A percentile compares a stretch with the other conserved stretches of the same genome.
phyloP scores from a whole-genome alignment of 2,888 invertebrate species.

The Microchrysa polita region DNA sequence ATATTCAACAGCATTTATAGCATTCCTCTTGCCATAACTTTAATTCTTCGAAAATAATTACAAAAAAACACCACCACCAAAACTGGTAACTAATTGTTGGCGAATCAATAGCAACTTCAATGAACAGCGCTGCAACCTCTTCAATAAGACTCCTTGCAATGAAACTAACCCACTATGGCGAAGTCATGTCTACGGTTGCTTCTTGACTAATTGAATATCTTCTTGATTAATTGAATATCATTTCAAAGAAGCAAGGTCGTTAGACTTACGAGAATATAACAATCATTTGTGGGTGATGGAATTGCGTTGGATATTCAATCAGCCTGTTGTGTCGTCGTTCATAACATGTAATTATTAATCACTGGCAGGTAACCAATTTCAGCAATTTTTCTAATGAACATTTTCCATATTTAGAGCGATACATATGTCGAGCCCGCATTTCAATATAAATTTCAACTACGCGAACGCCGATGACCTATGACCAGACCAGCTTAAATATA shows the following conservation, averaged over 20 bases:
- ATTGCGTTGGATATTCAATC: conserved; percentile 20
- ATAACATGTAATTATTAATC: not conserved
- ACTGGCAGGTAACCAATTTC: conserved; percentile 21
- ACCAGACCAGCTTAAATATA: too few species aligned
- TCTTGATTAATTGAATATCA: not conserved
- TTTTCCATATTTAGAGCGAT: not conserved
- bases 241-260: conserved; percentile 1
- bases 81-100: too few species aligned
- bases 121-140: too few species aligned
- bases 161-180: conserved; percentile 35
- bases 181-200: conserved; percentile 14
- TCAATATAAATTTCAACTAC: not conserved
- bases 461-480: conserved; percentile 25
- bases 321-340: not conserved
- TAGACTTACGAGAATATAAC: too few species aligned
- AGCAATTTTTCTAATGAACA: conserved; percentile 18
- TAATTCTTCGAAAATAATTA: too few species aligned
- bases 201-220: too few species aligned
- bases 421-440: not conserved
- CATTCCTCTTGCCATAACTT: too few species aligned
- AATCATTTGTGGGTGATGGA: conserved; percentile 24
- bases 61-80: too few species aligned
- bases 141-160: too few species aligned
- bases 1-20: too few species aligned
- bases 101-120: too few species aligned